Evolutionary conservation across 53 echinoderm and acorn worm species (phyloP).

Genomic region (Apostichopus leukothele): DNA sequence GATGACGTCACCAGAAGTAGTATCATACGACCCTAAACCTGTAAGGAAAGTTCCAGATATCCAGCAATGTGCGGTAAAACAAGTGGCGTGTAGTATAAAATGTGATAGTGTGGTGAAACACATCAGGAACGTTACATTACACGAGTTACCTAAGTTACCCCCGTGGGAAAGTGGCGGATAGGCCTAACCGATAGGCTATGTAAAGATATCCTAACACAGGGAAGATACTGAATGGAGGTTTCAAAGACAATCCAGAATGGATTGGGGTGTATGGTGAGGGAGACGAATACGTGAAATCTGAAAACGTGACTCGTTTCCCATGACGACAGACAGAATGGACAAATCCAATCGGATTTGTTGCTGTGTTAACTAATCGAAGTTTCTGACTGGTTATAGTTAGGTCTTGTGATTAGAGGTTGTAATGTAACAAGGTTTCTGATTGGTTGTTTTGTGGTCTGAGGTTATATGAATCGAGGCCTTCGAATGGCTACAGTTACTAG

Average conservation of each 20-base stretch:
- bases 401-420: no score
- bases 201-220: background rate
- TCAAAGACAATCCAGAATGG: no score
- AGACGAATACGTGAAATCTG: no score
- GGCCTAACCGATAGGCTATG: background rate
- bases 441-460: background rate
- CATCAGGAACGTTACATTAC: background rate
- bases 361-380: no score
- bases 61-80: background rate
- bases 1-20: background rate
- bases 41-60: background rate
- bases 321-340: no score
- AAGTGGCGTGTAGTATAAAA: background rate
- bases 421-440: background rate
- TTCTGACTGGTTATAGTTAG: no score
- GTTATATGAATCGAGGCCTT: no score
- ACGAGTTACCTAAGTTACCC: background rate
- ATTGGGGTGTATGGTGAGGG: no score
- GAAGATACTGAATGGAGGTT: background rate
- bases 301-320: no score
- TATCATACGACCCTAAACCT: background rate
- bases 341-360: no score
- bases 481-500: no score
- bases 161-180: background rate
- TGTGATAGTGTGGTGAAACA: background rate